A percentile compares a stretch with the other conserved stretches of the same genome.
Conservation (phyloP, 1,140 invertebrate genomes). For the Mya arenaria region DNA sequence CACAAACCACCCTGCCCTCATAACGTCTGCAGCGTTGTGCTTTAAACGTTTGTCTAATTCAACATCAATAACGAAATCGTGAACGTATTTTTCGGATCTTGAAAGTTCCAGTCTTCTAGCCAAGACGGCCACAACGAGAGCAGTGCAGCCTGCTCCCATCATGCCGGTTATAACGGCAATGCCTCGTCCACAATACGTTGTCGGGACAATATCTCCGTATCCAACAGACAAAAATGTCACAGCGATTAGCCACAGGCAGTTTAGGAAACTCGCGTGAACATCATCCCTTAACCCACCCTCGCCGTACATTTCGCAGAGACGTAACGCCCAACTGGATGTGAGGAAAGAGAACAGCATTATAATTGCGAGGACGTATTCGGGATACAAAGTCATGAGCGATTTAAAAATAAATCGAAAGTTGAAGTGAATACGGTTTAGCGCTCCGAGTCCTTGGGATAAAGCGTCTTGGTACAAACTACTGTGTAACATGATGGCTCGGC, state of each 20-base stretch:
- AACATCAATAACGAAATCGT: constrained; percentile 79
- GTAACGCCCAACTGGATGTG: constrained; percentile 77
- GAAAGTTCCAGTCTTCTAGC: constrained; percentile 79
- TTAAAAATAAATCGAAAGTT: constrained; percentile 81
- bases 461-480: constrained; percentile 79
- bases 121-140: constrained; percentile 80
- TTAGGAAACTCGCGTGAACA: constrained; percentile 73
- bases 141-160: constrained; percentile 80
- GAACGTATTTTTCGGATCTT: constrained; percentile 79
- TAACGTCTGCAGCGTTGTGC: constrained; percentile 78
- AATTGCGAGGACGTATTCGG: constrained; percentile 77
- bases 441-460: constrained; percentile 78
- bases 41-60: constrained; percentile 77
- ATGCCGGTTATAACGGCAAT: constrained; percentile 79
- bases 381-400: constrained; percentile 80
- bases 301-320: constrained; percentile 76
- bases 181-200: constrained; percentile 79
- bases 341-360: constrained; percentile 75
- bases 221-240: constrained; percentile 80
- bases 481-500: constrained; percentile 78
- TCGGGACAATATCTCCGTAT: constrained; percentile 80
- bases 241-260: constrained; percentile 80
- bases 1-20: constrained; percentile 78
- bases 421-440: constrained; percentile 79
- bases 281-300: constrained; percentile 58